Evolutionary conservation across 2,797 vertebrate genomes (phyloP), one percentile per base, ranked within the genome.

Genomic region (Neostethus bicornis): DNA sequence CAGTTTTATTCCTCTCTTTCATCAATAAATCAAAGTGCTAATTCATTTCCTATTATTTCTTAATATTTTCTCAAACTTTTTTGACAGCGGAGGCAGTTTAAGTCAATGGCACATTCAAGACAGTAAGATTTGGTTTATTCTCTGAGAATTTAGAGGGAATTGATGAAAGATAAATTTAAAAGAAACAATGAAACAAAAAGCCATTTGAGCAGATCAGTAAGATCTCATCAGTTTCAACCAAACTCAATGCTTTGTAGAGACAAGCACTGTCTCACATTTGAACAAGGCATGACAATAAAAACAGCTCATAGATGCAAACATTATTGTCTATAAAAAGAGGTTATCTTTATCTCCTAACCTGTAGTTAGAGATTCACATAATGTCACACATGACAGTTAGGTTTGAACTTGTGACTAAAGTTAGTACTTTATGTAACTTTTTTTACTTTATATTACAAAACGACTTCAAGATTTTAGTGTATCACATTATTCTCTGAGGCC

Each of bases 1-100:
- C 10, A 12, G 43, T 26, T 24, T 64, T 60, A 49, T 66, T 70
- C 66, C 11, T 45, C 61, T 58, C 48, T 34, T 64, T 53, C 52
- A 59, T 47, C 31, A 53, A 28, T 42, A 13, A 24, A 54, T 50
- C 42, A 48, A 28, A 70, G 54, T 38, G 60, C 50, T 29, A 28
- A 54, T 44, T 60, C 9, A 39, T 58, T 47, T 16, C 56, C 28
- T 9, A 37, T 25, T 25, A 37, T 41, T 35, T 32, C 41, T 55
- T 42, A 25, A 38, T 8, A 49, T 42, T 38, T 20, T 50, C 49
- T 10, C 34, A 2, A n/a, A n/a, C n/a, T 4, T 4, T 20, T 8
- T 10, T 31, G 48, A 11, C 10, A 51, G 41, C 16, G 54, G 52
- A 11, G 37, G 23, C 12, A 24, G 23, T 38, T 39, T 19, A 14